Evolutionary conservation across 2,113 vertebrate genomes (phyloP).

Genomic region (Silurus glanis): DNA sequence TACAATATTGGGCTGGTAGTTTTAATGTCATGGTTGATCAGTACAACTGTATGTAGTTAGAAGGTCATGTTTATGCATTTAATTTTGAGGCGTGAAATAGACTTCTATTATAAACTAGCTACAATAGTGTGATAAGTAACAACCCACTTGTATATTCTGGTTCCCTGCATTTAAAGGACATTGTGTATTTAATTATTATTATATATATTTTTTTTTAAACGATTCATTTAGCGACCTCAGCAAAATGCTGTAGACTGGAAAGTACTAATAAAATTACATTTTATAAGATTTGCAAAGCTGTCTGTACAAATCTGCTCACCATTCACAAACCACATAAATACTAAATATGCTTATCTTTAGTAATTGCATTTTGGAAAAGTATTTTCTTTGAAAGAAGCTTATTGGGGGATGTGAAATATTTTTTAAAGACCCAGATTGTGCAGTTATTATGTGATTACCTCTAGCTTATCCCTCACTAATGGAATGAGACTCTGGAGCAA

Average conservation of each 20-base stretch:
- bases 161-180: not conserved
- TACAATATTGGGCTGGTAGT: too few relatives aligned
- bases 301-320: constrained; percentile 13
- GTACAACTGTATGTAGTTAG: not conserved
- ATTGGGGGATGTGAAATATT: constrained; percentile 40
- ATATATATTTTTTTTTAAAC: not conserved
- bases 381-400: constrained; percentile 40
- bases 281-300: not conserved
- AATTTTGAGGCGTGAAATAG: not conserved
- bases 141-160: not conserved
- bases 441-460: constrained; percentile 56
- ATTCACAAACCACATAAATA: not conserved
- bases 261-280: constrained; percentile 15
- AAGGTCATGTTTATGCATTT: not conserved
- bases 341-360: not conserved
- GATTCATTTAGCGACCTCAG: not conserved
- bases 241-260: not conserved
- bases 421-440: constrained; percentile 42
- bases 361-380: constrained; percentile 11
- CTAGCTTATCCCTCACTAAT: constrained; percentile 59
- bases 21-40: not conserved
- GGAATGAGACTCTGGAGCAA: constrained; percentile 50
- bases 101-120: not conserved
- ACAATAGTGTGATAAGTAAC: not conserved
- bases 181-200: not conserved